Base-by-base conservation (phyloP, 2,888 invertebrate genomes). In the Xestia rhomboidea region DNA sequence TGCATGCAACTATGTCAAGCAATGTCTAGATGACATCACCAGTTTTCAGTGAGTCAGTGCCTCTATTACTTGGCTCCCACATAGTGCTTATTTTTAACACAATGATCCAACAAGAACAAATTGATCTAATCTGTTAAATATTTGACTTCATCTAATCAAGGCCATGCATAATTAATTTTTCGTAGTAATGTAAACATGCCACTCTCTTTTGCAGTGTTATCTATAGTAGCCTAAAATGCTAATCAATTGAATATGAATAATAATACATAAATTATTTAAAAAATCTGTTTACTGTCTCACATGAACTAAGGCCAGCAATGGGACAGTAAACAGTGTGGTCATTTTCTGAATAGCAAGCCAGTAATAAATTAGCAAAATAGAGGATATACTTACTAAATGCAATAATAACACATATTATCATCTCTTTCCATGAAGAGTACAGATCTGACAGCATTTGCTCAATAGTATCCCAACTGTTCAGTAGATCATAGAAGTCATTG, bases 391-490 rank as follows among this genome's bases (percentile, higher is more conserved):
- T 97, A 99, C 99, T 97, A 91, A 99, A 97, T 81, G 99, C 98
- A 79, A 99, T 95, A 81, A 98, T 97, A 73, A 98, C 98, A 90
- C 99, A 97, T 54, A 97, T 97, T 70, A 98, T 97, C 95, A 99
- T 98, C 93, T 98, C 98, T 90, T 97, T 98, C 99, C 99, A 99
- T 60, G 98, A 98, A 80, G 98, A 98, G 92, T 99, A 99, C 13
- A 99, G 96, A 95, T 99, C 99, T 70, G 98, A 98, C 54, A 99
- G 96, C 93, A 99, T 98, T 95, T 99, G 98, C 94, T 99, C 98
- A 88, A 99, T 97, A 51, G 98, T 97, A 93, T 99, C 99, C 98
- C 99, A 98, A 88, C 98, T 98, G 92, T 99, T 99, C 66, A 99
- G 97, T 89, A 98, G 96, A 10, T 97, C 98, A 94, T 99, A 98